Conservation (phyloP, 2,888 invertebrate species). For the Aphrophora alni region DNA sequence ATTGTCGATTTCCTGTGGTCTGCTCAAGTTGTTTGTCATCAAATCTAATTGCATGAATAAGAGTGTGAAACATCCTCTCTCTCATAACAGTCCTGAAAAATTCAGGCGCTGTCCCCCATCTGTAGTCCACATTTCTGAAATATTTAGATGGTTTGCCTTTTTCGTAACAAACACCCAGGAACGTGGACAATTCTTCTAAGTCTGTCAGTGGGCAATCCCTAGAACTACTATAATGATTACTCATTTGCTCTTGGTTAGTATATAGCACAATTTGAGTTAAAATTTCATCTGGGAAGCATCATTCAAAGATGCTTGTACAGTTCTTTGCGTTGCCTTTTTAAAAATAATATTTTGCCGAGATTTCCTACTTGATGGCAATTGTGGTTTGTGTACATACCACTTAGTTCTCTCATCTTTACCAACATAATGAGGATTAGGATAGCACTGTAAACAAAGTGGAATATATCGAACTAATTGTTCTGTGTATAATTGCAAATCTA, state of each 20-base stretch:
- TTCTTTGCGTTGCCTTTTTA: constrained; percentile 40
- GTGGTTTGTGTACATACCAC: background rate
- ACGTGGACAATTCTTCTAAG: no score
- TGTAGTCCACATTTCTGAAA: no score
- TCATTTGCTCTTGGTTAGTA: constrained; percentile 42
- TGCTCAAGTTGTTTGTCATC: constrained; percentile 40
- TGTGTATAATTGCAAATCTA: no score
- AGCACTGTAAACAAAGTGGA: no score
- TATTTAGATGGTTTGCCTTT: constrained; percentile 42
- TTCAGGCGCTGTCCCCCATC: background rate
- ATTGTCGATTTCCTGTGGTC: constrained; percentile 47
- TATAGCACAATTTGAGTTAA: constrained; percentile 43
- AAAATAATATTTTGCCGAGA: constrained; percentile 18
- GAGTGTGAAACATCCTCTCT: no score
- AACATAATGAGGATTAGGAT: no score
- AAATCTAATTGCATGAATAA: no score
- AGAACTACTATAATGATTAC: background rate
- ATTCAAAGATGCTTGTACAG: constrained; percentile 44
- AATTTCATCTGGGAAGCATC: constrained; percentile 46
- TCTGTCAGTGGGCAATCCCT: constrained; percentile 41
- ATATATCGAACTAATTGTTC: no score
- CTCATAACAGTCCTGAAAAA: background rate
- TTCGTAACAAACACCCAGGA: constrained; percentile 47
- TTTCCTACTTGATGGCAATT: background rate
- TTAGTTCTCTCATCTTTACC: background rate